Evolutionary conservation across 2,888 invertebrate genomes (phyloP).

Genomic region (Steinernema hermaphroditum): DNA sequence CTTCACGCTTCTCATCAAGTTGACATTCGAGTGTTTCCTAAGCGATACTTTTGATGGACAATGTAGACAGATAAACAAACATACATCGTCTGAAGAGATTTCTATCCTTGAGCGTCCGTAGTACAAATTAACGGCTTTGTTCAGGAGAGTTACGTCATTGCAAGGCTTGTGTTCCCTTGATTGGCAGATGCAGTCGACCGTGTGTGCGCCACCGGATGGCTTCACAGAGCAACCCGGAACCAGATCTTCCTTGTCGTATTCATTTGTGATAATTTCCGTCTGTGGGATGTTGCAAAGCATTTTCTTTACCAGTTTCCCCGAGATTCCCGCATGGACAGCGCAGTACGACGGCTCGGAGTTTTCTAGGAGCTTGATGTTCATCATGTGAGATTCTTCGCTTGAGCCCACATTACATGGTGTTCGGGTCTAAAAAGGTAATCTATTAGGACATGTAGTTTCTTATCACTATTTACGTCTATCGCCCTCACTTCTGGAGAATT

Average conservation of each 20-base stretch:
- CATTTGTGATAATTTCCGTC: not conserved
- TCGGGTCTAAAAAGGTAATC: not conserved
- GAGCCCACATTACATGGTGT: not conserved
- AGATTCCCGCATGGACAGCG: not conserved
- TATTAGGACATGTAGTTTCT: not conserved
- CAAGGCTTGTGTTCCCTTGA: not conserved
- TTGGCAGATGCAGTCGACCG: not conserved
- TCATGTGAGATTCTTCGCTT: not conserved
- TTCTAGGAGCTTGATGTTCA: not conserved
- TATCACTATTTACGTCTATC: not conserved
- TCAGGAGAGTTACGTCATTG: not conserved
- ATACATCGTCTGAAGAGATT: not conserved
- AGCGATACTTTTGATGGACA: not conserved
- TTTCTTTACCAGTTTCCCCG: not conserved
- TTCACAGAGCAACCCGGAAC: not conserved
- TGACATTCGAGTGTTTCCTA: not conserved
- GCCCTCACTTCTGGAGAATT: not conserved
- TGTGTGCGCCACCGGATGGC: not conserved
- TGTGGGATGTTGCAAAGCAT: not conserved
- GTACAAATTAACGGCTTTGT: not conserved
- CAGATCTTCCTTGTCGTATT: not conserved
- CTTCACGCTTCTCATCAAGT: not conserved
- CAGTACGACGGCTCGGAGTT: not conserved
- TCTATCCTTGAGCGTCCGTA: not conserved
- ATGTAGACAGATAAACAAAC: not conserved